Base-by-base conservation (phyloP, 2,888 invertebrate species). In the Zootermopsis nevadensis region DNA sequence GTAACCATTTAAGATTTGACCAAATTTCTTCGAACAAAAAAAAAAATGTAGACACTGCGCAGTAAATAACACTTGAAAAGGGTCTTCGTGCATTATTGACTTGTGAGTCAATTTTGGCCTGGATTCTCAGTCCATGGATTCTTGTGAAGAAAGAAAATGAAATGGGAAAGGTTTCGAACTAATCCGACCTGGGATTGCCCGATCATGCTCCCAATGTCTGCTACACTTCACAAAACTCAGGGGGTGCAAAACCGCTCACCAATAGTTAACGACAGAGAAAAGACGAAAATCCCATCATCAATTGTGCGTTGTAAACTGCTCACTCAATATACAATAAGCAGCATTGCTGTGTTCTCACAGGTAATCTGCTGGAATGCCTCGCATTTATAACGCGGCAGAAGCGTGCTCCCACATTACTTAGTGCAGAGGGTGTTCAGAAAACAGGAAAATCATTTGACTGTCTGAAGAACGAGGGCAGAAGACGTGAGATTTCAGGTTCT, bases 51-150 rank as follows among this genome's bases (percentile, higher is more conserved):
- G 66, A 27, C 30, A 66, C 2, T 66, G 66, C 15, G 31, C 42
- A 74, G 74, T 74, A 74, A 74, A 74, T 74, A 74, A 74, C 38
- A 38, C 38, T 74, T n/a, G 35, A 74, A n/a, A 69, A 69, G 69
- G 15, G 74, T 12, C 38, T n/a, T 38, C 22, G 3, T 69, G 7
- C 38, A n/a, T 74, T 74, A 38, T 74, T 74, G 74, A 74, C 74
- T 74, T 35, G n/a, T 38, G 74, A 74, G 74, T 74, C 74, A 74
- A 74, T 74, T 74, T 38, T 74, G 74, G n/a, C 27, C 33, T 74
- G 38, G 33, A 74, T 24, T 38, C 24, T 22, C 74, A 33, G 33
- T 38, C 74, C 74, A 74, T 74, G 74, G 74, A 35, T 74, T 38
- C 69, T 22, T 33, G 31, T 69, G 22, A 33, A 69, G 69, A 33